Base-by-base conservation (phyloP, 2,888 invertebrate species). In the Cheiracanthium punctorium region DNA sequence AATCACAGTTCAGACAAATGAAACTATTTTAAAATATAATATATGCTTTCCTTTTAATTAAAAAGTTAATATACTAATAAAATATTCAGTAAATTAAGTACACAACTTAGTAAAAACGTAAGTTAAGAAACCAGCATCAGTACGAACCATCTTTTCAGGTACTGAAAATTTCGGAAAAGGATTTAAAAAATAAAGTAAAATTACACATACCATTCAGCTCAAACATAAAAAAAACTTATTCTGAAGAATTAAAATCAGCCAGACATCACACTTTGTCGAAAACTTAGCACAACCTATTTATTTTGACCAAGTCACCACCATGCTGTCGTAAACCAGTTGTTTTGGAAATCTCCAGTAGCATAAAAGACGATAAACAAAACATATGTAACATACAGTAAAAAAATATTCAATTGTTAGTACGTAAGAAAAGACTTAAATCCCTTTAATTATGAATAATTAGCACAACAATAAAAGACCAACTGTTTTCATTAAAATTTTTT, bases 251-350 rank as follows among this genome's bases (percentile, higher is more conserved):
- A 79, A 58, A 80, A 79, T 48, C 48, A 69, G 32, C 52, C 33
- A 52, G 69, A 69, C 84, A 85, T 85, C 64, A 1, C 33, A 69
- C 79, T 28, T 58, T 24, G 24, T 5, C 1, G 12, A 58, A 70
- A 41, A 73, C 32, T 79, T 64, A 71, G 70, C 79, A 85, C 84
- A 85, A 79, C 84, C 79, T 85, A 85, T 85, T 85, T 85, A 85
- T 85, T 85, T 85, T 79, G 79, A 85, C 73, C 79, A 85, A 85
- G 84, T 85, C 84, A 85, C 84, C 43, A 71, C 71, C 84, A 85
- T 85, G 84, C 84, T 85, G 84, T 80, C 84, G 74, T 79, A 69
- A 74, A 85, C 84, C 79, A 85, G 84, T 85, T 85, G 84, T 85
- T 85, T 85, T 85, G 84, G 79, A 85, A 79, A 79, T 65, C 71